Conservation (phyloP, 2,888 invertebrate species). For the Epirrhoe tristata region DNA sequence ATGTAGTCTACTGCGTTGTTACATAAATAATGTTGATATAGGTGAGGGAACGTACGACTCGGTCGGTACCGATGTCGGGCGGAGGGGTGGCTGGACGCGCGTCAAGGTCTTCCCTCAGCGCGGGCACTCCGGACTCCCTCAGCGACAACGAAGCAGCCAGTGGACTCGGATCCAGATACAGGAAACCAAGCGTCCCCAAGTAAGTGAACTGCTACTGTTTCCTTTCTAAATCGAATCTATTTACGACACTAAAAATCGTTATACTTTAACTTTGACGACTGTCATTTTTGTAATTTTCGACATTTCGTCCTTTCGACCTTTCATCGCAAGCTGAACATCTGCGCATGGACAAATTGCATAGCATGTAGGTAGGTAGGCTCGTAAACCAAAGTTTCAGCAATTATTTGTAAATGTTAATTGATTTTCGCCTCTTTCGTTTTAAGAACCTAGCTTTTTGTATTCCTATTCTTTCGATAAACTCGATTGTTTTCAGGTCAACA, state of each 20-base stretch:
- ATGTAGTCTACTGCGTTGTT: slow-evolving; percentile 23
- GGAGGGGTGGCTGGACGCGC: slow-evolving; percentile 85
- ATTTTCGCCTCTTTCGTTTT: no score
- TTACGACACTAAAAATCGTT: no score
- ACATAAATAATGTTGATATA: slow-evolving; percentile 64
- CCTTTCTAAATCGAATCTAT: no score
- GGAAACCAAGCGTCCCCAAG: slow-evolving; percentile 88
- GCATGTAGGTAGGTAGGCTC: no score
- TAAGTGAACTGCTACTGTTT: slow-evolving; percentile 45
- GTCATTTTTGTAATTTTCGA: no score
- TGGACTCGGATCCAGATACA: slow-evolving; percentile 88
- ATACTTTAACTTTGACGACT: no score
- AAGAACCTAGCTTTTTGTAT: no score
- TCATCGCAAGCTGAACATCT: no score
- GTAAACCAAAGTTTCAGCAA: no score
- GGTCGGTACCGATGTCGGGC: slow-evolving; percentile 95
- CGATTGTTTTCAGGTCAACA: slow-evolving; percentile 80
- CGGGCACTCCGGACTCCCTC: slow-evolving; percentile 95
- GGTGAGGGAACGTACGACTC: slow-evolving; percentile 96
- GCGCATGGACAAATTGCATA: no score
- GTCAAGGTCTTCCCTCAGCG: slow-evolving; percentile 92
- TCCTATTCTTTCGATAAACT: neutral
- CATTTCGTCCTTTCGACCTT: no score
- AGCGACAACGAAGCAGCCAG: slow-evolving; percentile 94
- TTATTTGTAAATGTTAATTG: no score